Conservation (phyloP, 2,113 vertebrate genomes). For the Crocuta crocuta region DNA sequence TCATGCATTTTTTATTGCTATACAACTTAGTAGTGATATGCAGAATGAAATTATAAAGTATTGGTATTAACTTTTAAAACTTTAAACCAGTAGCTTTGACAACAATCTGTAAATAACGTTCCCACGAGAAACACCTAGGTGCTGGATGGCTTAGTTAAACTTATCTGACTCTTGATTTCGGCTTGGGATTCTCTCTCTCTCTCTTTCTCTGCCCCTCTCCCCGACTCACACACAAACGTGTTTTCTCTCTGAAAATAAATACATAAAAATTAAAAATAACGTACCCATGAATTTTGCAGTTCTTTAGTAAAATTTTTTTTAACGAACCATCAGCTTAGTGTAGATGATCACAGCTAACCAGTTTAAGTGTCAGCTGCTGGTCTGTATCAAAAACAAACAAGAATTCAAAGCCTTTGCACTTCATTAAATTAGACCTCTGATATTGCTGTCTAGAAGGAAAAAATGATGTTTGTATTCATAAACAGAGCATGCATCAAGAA, state of each 20-base stretch:
- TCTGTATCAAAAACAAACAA: neutral
- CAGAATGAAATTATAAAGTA: neutral
- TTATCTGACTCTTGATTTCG: too few species aligned
- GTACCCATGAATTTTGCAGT: neutral
- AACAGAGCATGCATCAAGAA: neutral
- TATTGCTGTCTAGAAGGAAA: neutral
- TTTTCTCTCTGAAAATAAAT: too few species aligned
- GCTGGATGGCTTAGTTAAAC: too few species aligned
- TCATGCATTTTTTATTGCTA: neutral
- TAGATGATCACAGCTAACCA: neutral
- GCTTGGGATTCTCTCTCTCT: too few species aligned
- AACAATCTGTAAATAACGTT: neutral
- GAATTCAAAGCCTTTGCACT: neutral
- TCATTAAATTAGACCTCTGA: neutral
- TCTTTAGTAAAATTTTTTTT: neutral
- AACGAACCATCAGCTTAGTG: neutral
- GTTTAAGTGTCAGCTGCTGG: neutral
- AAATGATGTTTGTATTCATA: neutral
- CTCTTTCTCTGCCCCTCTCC: too few species aligned
- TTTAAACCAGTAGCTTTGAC: neutral
- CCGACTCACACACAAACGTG: too few species aligned
- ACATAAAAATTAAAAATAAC: neutral
- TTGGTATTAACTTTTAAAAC: neutral
- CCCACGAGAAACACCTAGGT: neutral
- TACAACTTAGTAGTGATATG: neutral